phyloP scores from a whole-genome alignment of 2,113 vertebrate species.

The Perccottus glenii region DNA sequence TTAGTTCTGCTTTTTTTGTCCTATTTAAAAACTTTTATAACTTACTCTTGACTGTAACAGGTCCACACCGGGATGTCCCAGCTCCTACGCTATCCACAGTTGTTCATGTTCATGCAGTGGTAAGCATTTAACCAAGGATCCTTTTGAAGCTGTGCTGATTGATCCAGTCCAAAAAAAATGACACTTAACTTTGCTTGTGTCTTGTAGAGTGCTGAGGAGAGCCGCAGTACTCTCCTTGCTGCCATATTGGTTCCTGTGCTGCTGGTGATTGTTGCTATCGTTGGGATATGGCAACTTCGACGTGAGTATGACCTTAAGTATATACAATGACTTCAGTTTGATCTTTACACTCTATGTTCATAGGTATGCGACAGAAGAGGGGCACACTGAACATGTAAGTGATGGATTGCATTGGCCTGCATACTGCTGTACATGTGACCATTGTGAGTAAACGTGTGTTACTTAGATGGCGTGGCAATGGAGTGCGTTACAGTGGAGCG shows the following conservation, averaged over 20 bases:
- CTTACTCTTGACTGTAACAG: constrained; percentile 24
- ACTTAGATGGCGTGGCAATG: constrained; percentile 48
- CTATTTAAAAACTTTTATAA: constrained; percentile 3
- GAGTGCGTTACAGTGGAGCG: constrained; percentile 23
- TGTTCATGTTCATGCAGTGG: constrained; percentile 28
- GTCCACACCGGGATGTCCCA: constrained; percentile 1
- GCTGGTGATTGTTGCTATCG: constrained; percentile 31
- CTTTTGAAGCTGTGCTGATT: background rate
- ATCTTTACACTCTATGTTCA: constrained; percentile 3
- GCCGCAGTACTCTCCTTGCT: constrained; percentile 12
- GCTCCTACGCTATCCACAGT: background rate
- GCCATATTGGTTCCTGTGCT: constrained; percentile 58
- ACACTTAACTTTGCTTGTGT: background rate
- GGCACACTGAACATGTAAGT: constrained; percentile 62
- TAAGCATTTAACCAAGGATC: constrained; percentile 32
- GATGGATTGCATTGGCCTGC: background rate
- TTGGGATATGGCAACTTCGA: constrained; percentile 39
- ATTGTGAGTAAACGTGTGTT: background rate
- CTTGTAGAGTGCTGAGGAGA: constrained; percentile 19
- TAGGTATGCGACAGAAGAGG: constrained; percentile 53
- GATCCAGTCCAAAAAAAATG: too few species aligned
- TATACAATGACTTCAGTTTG: background rate
- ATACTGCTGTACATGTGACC: background rate
- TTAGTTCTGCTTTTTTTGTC: background rate
- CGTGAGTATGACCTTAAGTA: constrained; percentile 46